Base-by-base conservation (phyloP, 2,797 vertebrate species). In the Silurus lanzhouensis region DNA sequence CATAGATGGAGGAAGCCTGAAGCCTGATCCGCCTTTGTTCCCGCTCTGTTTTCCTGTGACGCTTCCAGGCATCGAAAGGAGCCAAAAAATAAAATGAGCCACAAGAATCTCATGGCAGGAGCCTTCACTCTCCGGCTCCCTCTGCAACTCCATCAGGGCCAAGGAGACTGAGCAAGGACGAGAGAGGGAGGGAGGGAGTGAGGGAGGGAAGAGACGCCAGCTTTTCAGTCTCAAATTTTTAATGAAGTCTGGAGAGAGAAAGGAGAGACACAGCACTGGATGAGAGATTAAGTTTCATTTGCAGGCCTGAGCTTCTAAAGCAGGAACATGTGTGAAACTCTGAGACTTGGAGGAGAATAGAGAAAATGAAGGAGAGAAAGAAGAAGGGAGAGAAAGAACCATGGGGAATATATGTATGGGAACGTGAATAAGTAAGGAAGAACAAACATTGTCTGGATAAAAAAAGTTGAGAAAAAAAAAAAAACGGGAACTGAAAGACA, bases 241-340 rank as follows among this genome's bases (percentile, higher is more conserved):
- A 87, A 92, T 93, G 74, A 92, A 92, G 88, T 91, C 93, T 86
- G 92, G 85, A 90, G 89, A 93, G 94, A 92, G 88, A 93, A 94
- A 92, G 88, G 88, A 89, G 89, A 91, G 86, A 87, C 91, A 61
- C 84, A 19, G 68, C 27, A 90, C 89, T 92, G 87, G 64, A 88
- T 67, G 25, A 89, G 90, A 90, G 91, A 92, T 94, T 93, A 90
- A 83, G 85, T 95, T 95, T 92, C 92, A 92, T 92, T 93, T 90
- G 90, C 91, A 92, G 88, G 89, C 86, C 87, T 20, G 88, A 92
- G 89, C 58, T 78, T 89, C 90, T 92, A 94, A 95, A 95, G 91
- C 91, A 95, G 86, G 90, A 94, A 91, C 95, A 95, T 95, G 93
- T 95, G 94, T 92, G 90, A 85, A 7, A 10, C 91, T 93, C 89